Conservation (phyloP, 23 tunicate species). For the Styela clava region DNA sequence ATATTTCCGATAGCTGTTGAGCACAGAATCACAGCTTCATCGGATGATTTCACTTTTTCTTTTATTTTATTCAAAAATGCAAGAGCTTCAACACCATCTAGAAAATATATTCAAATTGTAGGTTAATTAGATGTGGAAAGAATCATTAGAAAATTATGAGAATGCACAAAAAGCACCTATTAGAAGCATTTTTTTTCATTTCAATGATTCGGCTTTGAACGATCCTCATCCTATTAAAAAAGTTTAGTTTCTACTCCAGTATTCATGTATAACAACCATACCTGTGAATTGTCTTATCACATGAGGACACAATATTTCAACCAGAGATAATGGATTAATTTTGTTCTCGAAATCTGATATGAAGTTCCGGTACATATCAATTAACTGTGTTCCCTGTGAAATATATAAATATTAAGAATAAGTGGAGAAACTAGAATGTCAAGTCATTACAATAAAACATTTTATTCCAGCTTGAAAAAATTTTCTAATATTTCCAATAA, state of each 20-base stretch:
- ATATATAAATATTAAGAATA: background rate
- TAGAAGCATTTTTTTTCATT: no score
- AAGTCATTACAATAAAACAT: no score
- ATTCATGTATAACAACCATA: no score
- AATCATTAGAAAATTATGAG: no score
- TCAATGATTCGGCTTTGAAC: no score
- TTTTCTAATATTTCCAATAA: no score
- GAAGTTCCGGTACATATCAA: conserved; percentile 70
- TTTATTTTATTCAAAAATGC: conserved; percentile 56
- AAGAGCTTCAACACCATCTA: conserved; percentile 69
- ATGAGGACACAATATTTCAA: conserved; percentile 88
- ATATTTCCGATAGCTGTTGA: conserved; percentile 80
- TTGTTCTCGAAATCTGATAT: conserved; percentile 80
- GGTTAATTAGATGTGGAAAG: no score
- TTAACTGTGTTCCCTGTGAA: conserved; percentile 47
- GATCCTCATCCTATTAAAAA: no score
- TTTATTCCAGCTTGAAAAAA: no score
- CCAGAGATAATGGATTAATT: conserved; percentile 75
- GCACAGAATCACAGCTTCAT: conserved; percentile 62
- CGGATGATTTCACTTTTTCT: conserved; percentile 72
- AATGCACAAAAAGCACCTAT: no score
- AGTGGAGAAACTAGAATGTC: background rate
- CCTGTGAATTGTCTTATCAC: conserved; percentile 78
- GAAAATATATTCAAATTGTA: background rate
- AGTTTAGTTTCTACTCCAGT: no score